Evolutionary conservation across 2,797 vertebrate genomes (phyloP).

Genomic region (Rhabdophis nuchalis): DNA sequence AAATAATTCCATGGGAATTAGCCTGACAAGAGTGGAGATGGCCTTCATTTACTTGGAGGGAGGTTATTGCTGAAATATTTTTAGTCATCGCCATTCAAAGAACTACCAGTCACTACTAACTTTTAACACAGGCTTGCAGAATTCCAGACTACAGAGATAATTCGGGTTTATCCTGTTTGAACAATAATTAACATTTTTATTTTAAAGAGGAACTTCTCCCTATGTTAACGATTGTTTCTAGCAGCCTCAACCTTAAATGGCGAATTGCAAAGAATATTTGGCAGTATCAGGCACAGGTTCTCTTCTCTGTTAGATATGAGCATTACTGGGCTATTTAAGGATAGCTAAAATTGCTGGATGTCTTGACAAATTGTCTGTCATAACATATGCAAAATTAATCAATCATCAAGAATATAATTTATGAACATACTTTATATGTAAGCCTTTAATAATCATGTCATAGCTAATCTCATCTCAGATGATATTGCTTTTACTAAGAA

Average conservation of each 20-base stretch:
- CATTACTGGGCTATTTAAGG: not conserved
- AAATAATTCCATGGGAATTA: not conserved
- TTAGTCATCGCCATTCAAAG: not conserved
- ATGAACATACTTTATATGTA: not conserved
- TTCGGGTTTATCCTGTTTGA: not conserved
- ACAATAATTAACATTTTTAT: not conserved
- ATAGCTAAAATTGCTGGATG: not conserved
- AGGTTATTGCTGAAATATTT: not conserved
- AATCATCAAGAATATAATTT: not conserved
- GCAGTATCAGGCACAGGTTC: not conserved
- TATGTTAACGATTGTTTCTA: not conserved
- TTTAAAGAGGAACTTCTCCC: not conserved
- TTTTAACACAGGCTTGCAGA: not conserved
- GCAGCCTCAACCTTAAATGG: not conserved
- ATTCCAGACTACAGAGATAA: not conserved
- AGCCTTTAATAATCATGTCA: not conserved
- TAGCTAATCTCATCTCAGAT: not conserved
- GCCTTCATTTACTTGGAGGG: not conserved
- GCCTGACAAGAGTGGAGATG: not conserved
- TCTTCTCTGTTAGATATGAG: not conserved
- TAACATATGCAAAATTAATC: not conserved
- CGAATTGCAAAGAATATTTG: not conserved
- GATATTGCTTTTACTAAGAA: not conserved
- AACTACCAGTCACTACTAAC: not conserved
- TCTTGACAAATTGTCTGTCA: not conserved